A percentile compares a stretch with the other conserved stretches of the same genome.
phyloP scores from a whole-genome alignment of 1,140 invertebrate genomes.

The Drosophila nigromelanica region DNA sequence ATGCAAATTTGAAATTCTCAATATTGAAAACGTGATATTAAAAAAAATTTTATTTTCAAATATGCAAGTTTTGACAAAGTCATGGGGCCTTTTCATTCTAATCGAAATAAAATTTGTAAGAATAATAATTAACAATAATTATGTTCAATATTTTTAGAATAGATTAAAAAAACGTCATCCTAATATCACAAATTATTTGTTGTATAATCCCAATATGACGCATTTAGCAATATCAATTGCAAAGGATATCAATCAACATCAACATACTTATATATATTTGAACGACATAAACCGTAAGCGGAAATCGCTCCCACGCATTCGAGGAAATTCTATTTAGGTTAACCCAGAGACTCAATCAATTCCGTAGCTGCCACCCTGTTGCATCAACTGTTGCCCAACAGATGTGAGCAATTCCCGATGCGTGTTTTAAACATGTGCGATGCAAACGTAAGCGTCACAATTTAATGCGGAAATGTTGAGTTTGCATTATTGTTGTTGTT shows the following conservation, averaged over 20 bases:
- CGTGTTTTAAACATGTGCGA: slow-evolving; percentile 30
- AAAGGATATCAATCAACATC: background rate
- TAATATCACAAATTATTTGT: background rate
- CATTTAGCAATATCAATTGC: background rate
- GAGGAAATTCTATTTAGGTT: background rate
- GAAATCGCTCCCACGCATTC: background rate
- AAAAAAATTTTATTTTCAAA: too few relatives aligned
- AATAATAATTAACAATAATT: background rate
- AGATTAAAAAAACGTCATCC: too few relatives aligned
- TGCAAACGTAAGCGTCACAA: slow-evolving; percentile 14
- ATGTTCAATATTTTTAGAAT: too few relatives aligned
- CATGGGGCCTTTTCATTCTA: too few relatives aligned
- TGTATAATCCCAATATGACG: background rate
- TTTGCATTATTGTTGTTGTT: background rate
- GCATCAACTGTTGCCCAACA: slow-evolving; percentile 12
- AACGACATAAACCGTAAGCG: slow-evolving; percentile 1
- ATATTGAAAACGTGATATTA: too few relatives aligned
- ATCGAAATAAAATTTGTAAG: too few relatives aligned
- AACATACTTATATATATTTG: background rate
- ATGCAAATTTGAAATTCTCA: too few relatives aligned
- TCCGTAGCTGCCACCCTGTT: slow-evolving; percentile 5
- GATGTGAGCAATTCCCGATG: slow-evolving; percentile 7
- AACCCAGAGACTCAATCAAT: background rate
- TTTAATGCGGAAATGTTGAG: slow-evolving; percentile 32
- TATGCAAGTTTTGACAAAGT: too few relatives aligned